These are phyloP conservation scores for Syritta pipiens DNA, from an alignment of 2,888 invertebrate genomes.

Conservation along the genomic window DNA sequence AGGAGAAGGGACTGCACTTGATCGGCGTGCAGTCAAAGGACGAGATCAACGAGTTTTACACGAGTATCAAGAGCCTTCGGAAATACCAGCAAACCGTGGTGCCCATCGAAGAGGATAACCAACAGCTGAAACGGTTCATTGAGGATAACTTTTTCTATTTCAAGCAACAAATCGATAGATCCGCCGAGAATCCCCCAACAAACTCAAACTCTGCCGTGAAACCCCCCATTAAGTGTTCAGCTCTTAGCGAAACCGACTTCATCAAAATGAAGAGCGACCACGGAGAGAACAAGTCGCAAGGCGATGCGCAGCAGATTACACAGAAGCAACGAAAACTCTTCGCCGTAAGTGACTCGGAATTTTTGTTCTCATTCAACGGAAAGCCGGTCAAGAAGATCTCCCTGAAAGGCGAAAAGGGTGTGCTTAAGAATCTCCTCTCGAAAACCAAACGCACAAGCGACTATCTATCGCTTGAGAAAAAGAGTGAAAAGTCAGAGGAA, in stretches of 20 bases:
- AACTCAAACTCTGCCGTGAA: slow-evolving; percentile 50
- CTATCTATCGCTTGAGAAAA: slow-evolving; percentile 77
- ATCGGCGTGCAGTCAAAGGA: slow-evolving; percentile 61
- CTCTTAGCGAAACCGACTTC: slow-evolving; percentile 78
- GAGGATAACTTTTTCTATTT: slow-evolving; percentile 79
- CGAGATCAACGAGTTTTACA: slow-evolving; percentile 75
- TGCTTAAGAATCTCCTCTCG: slow-evolving; percentile 76
- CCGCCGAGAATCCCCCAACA: slow-evolving; percentile 29
- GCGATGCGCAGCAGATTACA: slow-evolving; percentile 48
- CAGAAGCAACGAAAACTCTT: slow-evolving; percentile 73
- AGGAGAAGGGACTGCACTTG: slow-evolving; percentile 58
- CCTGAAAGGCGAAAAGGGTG: slow-evolving; percentile 75
- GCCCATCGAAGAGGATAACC: slow-evolving; percentile 78
- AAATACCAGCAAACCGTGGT: slow-evolving; percentile 72
- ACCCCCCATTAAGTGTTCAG: slow-evolving; percentile 74
- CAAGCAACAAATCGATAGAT: slow-evolving; percentile 74
- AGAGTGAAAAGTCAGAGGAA: slow-evolving; percentile 75
- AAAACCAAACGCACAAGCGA: slow-evolving; percentile 78
- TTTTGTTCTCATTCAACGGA: slow-evolving; percentile 74
- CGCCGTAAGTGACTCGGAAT: slow-evolving; percentile 79
- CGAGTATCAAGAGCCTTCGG: slow-evolving; percentile 71
- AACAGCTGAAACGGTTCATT: slow-evolving; percentile 78
- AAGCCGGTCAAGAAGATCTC: slow-evolving; percentile 71
- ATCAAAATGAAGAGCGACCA: slow-evolving; percentile 76
- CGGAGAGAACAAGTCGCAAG: slow-evolving; percentile 52